A percentile compares a stretch with the other conserved stretches of the same genome.
phyloP scores from a whole-genome alignment of 2,888 invertebrate species.

The Drosophila macrospina region DNA sequence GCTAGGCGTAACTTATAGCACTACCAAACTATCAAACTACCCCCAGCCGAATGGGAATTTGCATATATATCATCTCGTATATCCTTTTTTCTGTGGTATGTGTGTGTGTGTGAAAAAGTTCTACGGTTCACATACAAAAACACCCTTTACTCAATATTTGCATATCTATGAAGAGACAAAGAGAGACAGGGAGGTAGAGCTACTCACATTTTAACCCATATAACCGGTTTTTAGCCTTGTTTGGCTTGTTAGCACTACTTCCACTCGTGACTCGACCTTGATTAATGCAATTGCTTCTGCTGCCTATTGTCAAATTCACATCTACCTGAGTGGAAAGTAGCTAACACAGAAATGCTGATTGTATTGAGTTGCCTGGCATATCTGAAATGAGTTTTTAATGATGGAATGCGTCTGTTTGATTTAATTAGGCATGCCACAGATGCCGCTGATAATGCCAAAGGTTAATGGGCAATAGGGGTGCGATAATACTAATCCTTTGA shows the following conservation, averaged over 20 bases:
- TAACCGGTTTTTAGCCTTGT: slow-evolving; percentile 41
- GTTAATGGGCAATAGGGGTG: slow-evolving; percentile 32
- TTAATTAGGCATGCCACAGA: slow-evolving; percentile 46
- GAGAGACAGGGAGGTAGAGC: no score
- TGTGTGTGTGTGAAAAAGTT: slow-evolving; percentile 58
- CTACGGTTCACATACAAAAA: slow-evolving; percentile 48
- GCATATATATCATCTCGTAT: slow-evolving; percentile 76
- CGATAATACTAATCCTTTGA: slow-evolving; percentile 43
- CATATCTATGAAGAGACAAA: slow-evolving; percentile 35
- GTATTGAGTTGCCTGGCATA: slow-evolving; percentile 10
- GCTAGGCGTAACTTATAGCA: slow-evolving; percentile 50
- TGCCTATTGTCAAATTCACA: slow-evolving; percentile 3
- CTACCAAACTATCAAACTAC: slow-evolving; percentile 53
- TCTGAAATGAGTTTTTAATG: slow-evolving; percentile 55
- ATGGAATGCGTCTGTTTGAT: slow-evolving; percentile 53
- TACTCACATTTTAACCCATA: slow-evolving; percentile 46
- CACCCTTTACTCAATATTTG: slow-evolving; percentile 51
- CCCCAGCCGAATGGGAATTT: slow-evolving; percentile 55
- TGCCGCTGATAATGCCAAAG: slow-evolving; percentile 26
- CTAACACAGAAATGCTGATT: slow-evolving; percentile 1
- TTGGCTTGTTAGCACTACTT: slow-evolving; percentile 53
- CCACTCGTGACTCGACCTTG: slow-evolving; percentile 37
- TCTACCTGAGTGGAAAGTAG: slow-evolving; percentile 16
- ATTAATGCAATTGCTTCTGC: slow-evolving; percentile 46
- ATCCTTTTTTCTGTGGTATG: slow-evolving; percentile 66